Evolutionary conservation across 2,797 vertebrate species (phyloP).

Genomic region (Presbytis comata): DNA sequence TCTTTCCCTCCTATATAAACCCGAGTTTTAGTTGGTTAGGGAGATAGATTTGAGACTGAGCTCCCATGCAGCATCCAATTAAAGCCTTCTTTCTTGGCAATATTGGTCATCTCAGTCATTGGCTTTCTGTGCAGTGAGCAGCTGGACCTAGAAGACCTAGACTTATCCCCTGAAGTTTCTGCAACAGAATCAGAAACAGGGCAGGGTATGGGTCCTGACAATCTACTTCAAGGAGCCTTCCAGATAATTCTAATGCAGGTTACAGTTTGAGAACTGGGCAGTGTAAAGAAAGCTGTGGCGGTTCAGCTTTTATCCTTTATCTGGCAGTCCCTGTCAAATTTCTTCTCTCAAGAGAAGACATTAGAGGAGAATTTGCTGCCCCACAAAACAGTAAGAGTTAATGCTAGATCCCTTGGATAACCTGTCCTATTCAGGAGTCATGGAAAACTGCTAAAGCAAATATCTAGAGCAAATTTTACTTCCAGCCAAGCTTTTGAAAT

Average conservation of each 20-base stretch:
- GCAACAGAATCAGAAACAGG: background rate
- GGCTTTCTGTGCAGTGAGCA: background rate
- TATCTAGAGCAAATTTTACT: background rate
- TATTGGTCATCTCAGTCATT: background rate
- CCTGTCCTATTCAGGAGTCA: background rate
- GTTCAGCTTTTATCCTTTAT: background rate
- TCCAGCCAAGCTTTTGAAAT: conserved; percentile 1
- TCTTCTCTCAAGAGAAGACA: background rate
- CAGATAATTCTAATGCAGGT: background rate
- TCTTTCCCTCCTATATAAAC: background rate
- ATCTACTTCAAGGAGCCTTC: background rate
- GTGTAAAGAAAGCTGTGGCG: background rate
- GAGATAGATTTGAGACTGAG: background rate
- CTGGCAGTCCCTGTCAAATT: background rate
- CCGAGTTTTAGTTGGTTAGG: background rate
- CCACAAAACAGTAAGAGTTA: background rate
- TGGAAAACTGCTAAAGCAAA: background rate
- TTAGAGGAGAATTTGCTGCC: background rate
- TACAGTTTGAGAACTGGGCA: background rate
- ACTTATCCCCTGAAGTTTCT: background rate
- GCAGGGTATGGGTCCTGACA: too few species aligned
- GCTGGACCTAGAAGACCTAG: background rate
- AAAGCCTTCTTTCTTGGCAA: background rate
- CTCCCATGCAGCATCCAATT: background rate
- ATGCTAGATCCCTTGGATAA: background rate